Base-by-base conservation (phyloP, 2,888 invertebrate species). In the Exocentrus adspersus region DNA sequence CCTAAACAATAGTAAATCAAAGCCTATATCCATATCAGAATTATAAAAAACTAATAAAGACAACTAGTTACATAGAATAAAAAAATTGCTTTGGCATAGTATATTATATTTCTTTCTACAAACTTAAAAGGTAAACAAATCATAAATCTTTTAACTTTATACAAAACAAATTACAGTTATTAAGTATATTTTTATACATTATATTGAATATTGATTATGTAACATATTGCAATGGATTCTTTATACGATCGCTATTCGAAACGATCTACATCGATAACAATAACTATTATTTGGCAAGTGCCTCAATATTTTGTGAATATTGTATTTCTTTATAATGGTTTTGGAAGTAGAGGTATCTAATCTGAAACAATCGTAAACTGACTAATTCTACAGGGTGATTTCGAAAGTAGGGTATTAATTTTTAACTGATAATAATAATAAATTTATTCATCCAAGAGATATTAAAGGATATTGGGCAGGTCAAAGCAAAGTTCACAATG, bases 1-100 rank as follows among this genome's bases (percentile, higher is more conserved):
- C 60, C 41, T 59, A 67, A 62, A 60, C 54, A 61, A 54, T 48
- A 59, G 42, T 54, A 43, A 61, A 54, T 50, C 46, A 63, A 63
- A 58, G 63, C 63, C 53, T 59, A 53, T 53, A 50, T 57, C 57
- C 60, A 45, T 52, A 58, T 59, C 53, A 57, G 64, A 67, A 41
- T 30, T 63, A 24, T 59, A 64, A 56, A 43, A 61, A 61, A 50
- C 60, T 62, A 50, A 57, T 54, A 65, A 67, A 67, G 30, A 68
- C 67, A 67, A 61, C 51, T 61, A 52, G 51, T 53, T 51, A 53
- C 52, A 51, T 48, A 62, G 32, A 64, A 61, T 65, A 43, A 65
- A 67, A 71, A 72, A 73, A n/a, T n/a, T 71, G 79, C 82, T 82
- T 82, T 82, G 82, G 82, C 81, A 81, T 82, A 80, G 77, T 69